Evolutionary conservation across 2,113 vertebrate genomes (phyloP), one percentile per base, ranked within the genome.

Genomic region (Hyperopisus bebe): DNA sequence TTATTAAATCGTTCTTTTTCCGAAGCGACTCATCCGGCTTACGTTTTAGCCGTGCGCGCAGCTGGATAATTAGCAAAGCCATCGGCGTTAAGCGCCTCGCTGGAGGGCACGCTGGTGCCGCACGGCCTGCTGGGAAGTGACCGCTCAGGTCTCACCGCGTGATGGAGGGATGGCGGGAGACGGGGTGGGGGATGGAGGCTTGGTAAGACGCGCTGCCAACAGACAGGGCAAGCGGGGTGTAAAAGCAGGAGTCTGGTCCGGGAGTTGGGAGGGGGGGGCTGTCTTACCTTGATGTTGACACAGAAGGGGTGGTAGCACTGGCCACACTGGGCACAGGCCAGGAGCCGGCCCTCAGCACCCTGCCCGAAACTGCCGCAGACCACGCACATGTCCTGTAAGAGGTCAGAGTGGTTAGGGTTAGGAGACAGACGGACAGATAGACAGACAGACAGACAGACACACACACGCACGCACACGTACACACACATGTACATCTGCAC

Each of bases 281-380:
- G 5, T 6, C 94, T 95, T 91, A 99, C 98, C 97, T 99, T 99
- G 94, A 99, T 96, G 94, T 96, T 98, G 95, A 99, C 98, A 48
- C 98, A 99, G 95, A 97, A 99, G 0, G 98, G 98, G 91, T 99
- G 98, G 94, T 99, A 99, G 94, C 98, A 99, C 96, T 99, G 98
- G 90, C 98, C 98, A 91, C 98, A 99, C 92, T 99, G 98, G 47
- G 98, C 98, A 89, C 98, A 99, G 53, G 98, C 96, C 87, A 99
- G 94, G 83, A 99, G 91, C 0, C 97, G 92, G 27, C 98, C 98
- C 93, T 99, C 98, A n/a, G 97, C 96, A 11, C 98, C 98, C 92
- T 96, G 97, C 31, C 98, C 98, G 24, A 99, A 99, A 77, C 98
- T 99, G 3, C 98, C 98, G 91, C 98, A 99, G 27, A 99, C 98